Evolutionary conservation across 2,113 vertebrate species (phyloP), one percentile per base, ranked within the genome.

Genomic region (Malurus melanocephalus): DNA sequence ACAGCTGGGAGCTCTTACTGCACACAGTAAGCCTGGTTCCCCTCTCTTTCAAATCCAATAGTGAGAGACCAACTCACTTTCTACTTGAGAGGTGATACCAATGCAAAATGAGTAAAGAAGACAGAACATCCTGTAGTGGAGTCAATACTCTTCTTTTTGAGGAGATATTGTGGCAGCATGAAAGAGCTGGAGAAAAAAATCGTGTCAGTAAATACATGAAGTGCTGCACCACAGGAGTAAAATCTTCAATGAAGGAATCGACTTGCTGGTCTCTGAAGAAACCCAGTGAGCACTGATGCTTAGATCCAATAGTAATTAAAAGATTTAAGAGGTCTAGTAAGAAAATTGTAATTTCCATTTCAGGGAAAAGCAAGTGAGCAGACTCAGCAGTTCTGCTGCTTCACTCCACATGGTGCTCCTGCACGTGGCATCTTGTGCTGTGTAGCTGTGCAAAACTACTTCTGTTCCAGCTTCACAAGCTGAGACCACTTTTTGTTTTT

Each of bases 381-480:
- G 45, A 43, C n/a, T 69, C 28, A 33, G 48, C 27, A 49, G 32
- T 42, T 88, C 27, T 64, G 7, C 5, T 71, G 28, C 52, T 76
- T 76, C 38, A 13, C 28, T 76, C 45, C 35, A 5, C 1, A 0
- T 32, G 18, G 9, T 65, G 20, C 20, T 81, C 10, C 35, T 66
- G 21, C 19, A 33, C 0, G 0, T 69, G 56, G n/a, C 21, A 7
- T 43, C 28, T 66, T 13, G 5, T 3, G 0, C 72, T 56, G 1
- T 27, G 17, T 3, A 38, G 3, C 38, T 5, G 2, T 4, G 17
- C 15, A 73, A 84, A 78, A 40, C 10, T 9, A 7, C 20, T 52
- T 56, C 57, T 79, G 33, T 26, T 77, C 26, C 13, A 33, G 15
- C 46, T 88, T 52, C 45, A 45, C 45, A 67, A 61, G 32, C 33